Conservation (phyloP, 2,888 invertebrate genomes). For the Mycalesis mineus region DNA sequence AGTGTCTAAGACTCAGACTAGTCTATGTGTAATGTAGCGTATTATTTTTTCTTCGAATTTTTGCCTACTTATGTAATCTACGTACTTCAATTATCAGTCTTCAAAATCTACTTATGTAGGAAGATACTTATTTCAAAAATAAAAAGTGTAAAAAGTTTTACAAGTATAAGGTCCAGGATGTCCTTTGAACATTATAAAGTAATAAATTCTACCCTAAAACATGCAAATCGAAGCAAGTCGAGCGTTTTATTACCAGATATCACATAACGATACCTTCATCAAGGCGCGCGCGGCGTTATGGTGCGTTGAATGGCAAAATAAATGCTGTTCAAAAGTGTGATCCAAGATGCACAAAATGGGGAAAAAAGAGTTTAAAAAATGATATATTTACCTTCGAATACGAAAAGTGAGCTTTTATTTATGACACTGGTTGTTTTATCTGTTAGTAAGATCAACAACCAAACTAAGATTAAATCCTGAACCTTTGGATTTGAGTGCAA, state of each 20-base stretch:
- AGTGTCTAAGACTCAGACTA: too few species aligned
- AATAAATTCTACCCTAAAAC: constrained; percentile 43
- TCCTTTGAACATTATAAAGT: constrained; percentile 18
- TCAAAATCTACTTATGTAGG: too few species aligned
- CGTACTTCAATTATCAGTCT: too few species aligned
- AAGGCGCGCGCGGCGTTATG: constrained; percentile 57
- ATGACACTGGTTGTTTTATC: constrained; percentile 42
- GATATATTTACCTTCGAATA: constrained; percentile 68
- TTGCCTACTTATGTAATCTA: too few species aligned
- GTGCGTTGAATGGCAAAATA: constrained; percentile 66
- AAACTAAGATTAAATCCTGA: too few species aligned
- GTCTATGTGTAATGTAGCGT: too few species aligned
- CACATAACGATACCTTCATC: constrained; percentile 70
- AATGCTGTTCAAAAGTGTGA: constrained; percentile 75
- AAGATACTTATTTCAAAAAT: too few species aligned
- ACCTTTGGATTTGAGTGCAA: too few species aligned
- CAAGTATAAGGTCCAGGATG: neutral
- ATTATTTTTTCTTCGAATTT: too few species aligned
- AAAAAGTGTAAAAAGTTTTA: too few species aligned
- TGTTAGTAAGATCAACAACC: neutral
- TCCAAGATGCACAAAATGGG: constrained; percentile 71
- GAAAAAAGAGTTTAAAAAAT: constrained; percentile 74
- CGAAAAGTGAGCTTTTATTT: constrained; percentile 73
- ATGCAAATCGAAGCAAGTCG: constrained; percentile 56
- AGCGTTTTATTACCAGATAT: constrained; percentile 70